Base-by-base conservation (phyloP, 2,113 vertebrate genomes). In the Ammospiza nelsoni region DNA sequence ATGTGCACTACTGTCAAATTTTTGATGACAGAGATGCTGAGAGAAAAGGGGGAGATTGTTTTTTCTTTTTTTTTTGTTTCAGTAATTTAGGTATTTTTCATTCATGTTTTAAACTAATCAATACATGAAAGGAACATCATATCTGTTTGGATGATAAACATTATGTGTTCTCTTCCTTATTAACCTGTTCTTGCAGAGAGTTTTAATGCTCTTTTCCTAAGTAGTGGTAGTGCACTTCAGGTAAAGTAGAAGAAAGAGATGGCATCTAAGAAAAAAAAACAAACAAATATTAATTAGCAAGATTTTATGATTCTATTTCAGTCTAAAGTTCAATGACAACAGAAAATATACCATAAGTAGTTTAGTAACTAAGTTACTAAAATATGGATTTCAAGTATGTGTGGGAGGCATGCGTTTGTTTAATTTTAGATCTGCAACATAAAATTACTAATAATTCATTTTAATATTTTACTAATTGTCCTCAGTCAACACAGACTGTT, bases 201-300 rank as follows among this genome's bases (percentile, higher is more conserved):
- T 96, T 97, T 89, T 87, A 84, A 89, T 90, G 97, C 15, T 80
- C 84, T 95, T 95, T 93, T 95, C 87, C 35, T 83, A 87, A 94
- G 95, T 78, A 94, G 91, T 91, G 46, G 96, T 97, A 98, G 98
- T 98, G 98, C 98, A 98, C 98, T 98, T 98, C 97, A 98, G 97
- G 98, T 98, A 97, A 98, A 97, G 96, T 97, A 98, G 97, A 98
- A 97, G 93, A 97, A 98, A 97, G 97, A 98, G 98, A 97, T 96
- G 96, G 95, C 96, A 97, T 98, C 98, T 98, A 94, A 69, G 52
- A 94, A 85, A 90, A 94, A 82, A 87, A 93, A 82, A 4, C 39
- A 39, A 86, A 84, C 2, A 92, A 79, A 73, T 39, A 54, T 77
- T 43, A 90, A 76, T 96, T 96, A 94, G 91, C 0, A 6, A 94